Evolutionary conservation across 1,140 invertebrate species (phyloP), one percentile per base, ranked within the genome.

Genomic region (Adelges cooleyi): DNA sequence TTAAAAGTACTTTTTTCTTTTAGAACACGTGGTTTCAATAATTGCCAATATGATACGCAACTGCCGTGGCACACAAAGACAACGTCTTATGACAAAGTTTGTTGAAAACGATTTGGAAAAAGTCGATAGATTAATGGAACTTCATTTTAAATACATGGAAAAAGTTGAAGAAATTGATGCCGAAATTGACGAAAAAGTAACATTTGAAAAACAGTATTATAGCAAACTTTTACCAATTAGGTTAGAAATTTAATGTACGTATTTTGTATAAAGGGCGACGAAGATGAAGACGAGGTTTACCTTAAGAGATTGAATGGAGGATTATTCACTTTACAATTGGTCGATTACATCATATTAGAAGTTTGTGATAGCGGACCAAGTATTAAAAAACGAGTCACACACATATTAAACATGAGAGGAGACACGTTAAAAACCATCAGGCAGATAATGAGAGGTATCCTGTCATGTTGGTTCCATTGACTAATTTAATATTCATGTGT

Each of bases 21-120:
- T 73, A 89, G 94, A 97, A 75, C 93, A 97, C 75, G 90, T 96
- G 13, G 81, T 90, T 38, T 95, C 95, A 0, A 93, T 99, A 53
- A 91, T 99, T 72, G 85, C 90, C 0, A 89, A 90, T 50, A 89
- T 99, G 83, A 77, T 99, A 52, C 83, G 89, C 65, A 95, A 96
- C 73, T 95, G 90, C 73, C 86, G 87, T 72, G 89, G 90, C 9
- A 85, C 86, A 29, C 93, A 97, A 69, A 77, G 92, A 36, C 88
- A 95, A 72, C 79, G 97, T 59, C 77, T 99, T 27, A 74, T 99
- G 9, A 87, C 86, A 69, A 99, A 99, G 80, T 99, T 99, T 75
- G 90, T 86, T 1, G 97, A 99, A 79, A 97, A 97, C 74, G 94
- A 99, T 77, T 89, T 93, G 71, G 97, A 99, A 77, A 99, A 99